Evolutionary conservation across 1,140 invertebrate genomes (phyloP).

Genomic region (Drosophila melanica): DNA sequence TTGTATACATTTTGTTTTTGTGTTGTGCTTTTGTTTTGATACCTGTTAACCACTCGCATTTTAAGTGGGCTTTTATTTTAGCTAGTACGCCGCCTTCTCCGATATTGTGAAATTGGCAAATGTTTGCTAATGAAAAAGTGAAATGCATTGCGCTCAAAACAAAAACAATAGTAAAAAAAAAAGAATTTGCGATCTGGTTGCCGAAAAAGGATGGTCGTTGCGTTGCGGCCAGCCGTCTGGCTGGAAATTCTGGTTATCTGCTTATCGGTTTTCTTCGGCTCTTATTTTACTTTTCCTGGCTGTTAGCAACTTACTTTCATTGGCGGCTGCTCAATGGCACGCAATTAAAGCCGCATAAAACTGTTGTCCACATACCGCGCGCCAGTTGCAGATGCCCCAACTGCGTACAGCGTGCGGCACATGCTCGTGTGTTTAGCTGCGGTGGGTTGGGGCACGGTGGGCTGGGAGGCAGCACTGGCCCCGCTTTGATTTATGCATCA

Average conservation of each 20-base stretch:
- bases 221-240: constrained; percentile 2
- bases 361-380: constrained; percentile 20
- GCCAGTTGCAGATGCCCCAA: constrained; percentile 32
- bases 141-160: constrained; percentile 24
- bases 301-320: constrained; percentile 49
- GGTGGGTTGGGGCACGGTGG: neutral
- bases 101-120: constrained; percentile 35
- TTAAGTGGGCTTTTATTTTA: neutral
- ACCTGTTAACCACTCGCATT: no score
- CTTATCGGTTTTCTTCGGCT: constrained; percentile 37
- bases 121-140: constrained; percentile 36
- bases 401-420: constrained; percentile 5
- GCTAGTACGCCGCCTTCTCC: neutral
- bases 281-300: constrained; percentile 23
- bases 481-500: constrained; percentile 72
- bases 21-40: neutral
- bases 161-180: neutral
- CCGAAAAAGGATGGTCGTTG: constrained; percentile 21
- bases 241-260: constrained; percentile 77
- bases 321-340: constrained; percentile 23
- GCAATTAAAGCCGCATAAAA: constrained; percentile 48
- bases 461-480: neutral
- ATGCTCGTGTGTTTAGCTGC: neutral
- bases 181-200: constrained; percentile 26
- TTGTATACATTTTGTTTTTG: neutral